Conservation (phyloP, 1,140 invertebrate genomes). For the Teleogryllus occipitalis region DNA sequence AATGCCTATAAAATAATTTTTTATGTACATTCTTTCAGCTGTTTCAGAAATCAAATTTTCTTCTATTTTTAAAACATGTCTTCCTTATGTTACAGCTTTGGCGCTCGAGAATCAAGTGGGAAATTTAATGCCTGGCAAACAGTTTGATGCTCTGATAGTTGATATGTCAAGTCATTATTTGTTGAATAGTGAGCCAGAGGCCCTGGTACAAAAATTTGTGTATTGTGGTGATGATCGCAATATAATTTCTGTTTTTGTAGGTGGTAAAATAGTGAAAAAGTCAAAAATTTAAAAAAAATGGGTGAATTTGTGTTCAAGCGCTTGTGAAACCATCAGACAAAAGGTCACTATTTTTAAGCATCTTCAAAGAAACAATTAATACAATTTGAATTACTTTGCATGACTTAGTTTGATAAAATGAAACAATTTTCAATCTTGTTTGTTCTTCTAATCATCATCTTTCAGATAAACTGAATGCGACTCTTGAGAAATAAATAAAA, state of each 20-base stretch:
- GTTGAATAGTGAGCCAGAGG: constrained; percentile 35
- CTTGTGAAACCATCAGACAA: no score
- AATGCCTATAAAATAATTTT: neutral
- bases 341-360: no score
- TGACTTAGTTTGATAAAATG: no score
- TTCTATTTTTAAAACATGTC: neutral
- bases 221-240: constrained; percentile 79
- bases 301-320: no score
- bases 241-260: constrained; percentile 65
- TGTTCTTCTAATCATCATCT: no score
- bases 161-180: constrained; percentile 33
- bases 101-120: constrained; percentile 62
- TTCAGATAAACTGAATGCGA: no score
- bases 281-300: neutral
- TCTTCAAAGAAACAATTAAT: no score
- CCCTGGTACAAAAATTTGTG: constrained; percentile 71
- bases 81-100: constrained; percentile 50
- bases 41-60: constrained; percentile 8
- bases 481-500: no score
- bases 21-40: neutral
- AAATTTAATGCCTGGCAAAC: constrained; percentile 69
- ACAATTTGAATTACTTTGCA: no score
- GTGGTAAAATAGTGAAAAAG: constrained; percentile 51
- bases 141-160: constrained; percentile 74
- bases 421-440: no score